Conservation (phyloP, 2,888 invertebrate species). For the Chrysolina haemoptera region DNA sequence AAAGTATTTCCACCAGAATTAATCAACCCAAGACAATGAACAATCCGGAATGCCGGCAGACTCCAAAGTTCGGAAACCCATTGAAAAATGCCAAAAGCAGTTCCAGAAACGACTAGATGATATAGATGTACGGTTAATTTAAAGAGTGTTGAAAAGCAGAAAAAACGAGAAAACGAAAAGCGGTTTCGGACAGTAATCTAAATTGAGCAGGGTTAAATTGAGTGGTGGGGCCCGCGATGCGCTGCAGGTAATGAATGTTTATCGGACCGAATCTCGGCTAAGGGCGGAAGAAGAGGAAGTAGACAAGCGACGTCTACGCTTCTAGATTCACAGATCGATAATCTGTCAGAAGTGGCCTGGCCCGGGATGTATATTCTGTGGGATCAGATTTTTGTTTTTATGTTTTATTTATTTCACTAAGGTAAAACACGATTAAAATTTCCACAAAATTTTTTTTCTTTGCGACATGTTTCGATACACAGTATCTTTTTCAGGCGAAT, state of each 20-base stretch:
- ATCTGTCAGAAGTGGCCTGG: not conserved
- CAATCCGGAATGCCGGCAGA: not conserved
- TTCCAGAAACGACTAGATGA: conserved; percentile 40
- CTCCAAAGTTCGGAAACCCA: conserved; percentile 16
- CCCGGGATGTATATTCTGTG: not conserved
- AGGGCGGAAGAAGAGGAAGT: conserved; percentile 19
- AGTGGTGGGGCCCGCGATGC: conserved; percentile 61
- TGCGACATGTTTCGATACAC: too few relatives aligned
- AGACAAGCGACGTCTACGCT: conserved; percentile 26
- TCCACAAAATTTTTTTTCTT: too few relatives aligned
- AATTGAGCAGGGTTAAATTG: conserved; percentile 69
- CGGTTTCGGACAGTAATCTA: conserved; percentile 68
- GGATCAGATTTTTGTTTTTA: too few relatives aligned
- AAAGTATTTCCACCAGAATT: not conserved
- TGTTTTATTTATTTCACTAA: too few relatives aligned
- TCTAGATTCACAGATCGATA: conserved; percentile 36
- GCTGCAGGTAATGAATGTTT: conserved; percentile 69
- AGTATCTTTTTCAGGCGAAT: too few relatives aligned
- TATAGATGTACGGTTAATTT: conserved; percentile 62
- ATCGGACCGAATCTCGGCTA: conserved; percentile 66
- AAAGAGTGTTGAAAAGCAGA: conserved; percentile 64
- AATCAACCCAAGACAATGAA: not conserved
- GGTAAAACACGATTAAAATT: too few relatives aligned
- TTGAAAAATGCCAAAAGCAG: conserved; percentile 34
- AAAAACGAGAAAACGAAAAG: conserved; percentile 61